Conservation (phyloP, 2,113 vertebrate genomes). For the Odobenus rosmarus region DNA sequence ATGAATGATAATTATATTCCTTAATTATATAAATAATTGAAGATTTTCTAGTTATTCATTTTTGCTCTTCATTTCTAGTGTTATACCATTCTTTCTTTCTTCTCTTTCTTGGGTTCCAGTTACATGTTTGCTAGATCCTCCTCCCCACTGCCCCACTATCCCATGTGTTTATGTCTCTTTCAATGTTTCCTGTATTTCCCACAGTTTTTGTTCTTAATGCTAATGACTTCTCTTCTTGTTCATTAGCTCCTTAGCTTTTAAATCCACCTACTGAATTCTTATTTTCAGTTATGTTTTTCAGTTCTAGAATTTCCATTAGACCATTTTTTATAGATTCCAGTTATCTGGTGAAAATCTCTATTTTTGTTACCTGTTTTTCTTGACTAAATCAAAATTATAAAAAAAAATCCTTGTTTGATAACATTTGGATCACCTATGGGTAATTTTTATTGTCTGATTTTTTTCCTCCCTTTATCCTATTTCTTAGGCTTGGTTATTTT, state of each 20-base stretch:
- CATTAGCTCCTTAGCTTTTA: not conserved
- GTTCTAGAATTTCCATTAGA: not conserved
- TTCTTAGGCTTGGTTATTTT: conserved; percentile 12
- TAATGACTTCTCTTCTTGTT: not conserved
- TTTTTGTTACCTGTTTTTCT: not conserved
- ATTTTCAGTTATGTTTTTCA: conserved; percentile 43
- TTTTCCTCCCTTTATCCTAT: not conserved
- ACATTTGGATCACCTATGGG: not conserved
- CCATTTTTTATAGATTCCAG: conserved; percentile 17
- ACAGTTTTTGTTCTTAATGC: not conserved
- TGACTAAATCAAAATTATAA: not conserved
- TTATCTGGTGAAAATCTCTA: not conserved
- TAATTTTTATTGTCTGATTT: not conserved
- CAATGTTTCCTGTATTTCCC: not conserved
- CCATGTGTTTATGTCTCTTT: not conserved
- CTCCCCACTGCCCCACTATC: not conserved
- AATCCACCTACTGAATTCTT: not conserved
- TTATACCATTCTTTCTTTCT: not conserved
- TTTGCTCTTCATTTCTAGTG: not conserved
- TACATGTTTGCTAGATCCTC: not conserved
- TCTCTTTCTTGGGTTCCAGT: not conserved
- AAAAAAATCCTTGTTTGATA: conserved; percentile 33
- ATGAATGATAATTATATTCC: not conserved
- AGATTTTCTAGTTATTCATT: not conserved
- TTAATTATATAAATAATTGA: not conserved